Conservation (phyloP, 1,140 invertebrate species). For the Saccostrea cuccullata region DNA sequence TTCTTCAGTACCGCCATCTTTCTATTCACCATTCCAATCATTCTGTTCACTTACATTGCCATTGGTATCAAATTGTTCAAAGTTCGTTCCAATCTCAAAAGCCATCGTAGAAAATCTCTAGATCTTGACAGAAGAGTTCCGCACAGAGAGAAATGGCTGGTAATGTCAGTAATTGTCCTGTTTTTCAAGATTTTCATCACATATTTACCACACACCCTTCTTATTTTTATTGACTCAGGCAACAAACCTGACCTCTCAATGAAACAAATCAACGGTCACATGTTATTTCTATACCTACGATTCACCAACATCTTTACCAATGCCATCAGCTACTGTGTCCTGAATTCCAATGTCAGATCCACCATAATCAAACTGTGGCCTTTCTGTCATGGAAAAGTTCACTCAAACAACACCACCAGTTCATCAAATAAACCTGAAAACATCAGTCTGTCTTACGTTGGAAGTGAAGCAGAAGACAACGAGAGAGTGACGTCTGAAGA, state of each 20-base stretch:
- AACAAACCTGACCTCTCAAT: neutral
- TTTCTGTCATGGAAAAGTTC: constrained; percentile 26
- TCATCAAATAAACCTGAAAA: neutral
- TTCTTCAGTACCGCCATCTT: constrained; percentile 14
- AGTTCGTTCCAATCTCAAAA: neutral
- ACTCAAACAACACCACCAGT: neutral
- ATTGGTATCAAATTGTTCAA: constrained; percentile 16
- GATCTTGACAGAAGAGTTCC: neutral
- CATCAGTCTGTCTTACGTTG: neutral
- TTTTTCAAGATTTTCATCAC: constrained; percentile 8
- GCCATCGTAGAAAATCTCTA: constrained; percentile 1
- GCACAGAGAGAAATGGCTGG: constrained; percentile 1
- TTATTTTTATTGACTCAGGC: neutral
- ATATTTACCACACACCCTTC: constrained; percentile 21
- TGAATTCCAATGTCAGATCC: neutral
- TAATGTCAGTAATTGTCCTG: neutral
- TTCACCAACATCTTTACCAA: constrained; percentile 9
- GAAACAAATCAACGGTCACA: neutral
- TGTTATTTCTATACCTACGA: constrained; percentile 1
- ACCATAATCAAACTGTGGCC: constrained; percentile 1
- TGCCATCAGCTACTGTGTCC: constrained; percentile 8
- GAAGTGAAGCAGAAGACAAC: neutral
- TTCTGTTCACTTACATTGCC: constrained; percentile 21
- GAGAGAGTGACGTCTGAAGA: neutral
- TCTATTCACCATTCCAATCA: neutral